A percentile compares a stretch with the other conserved stretches of the same genome.
Evolutionary conservation across 2,113 vertebrate species (phyloP).

Genomic region (Gambusia holbrooki): DNA sequence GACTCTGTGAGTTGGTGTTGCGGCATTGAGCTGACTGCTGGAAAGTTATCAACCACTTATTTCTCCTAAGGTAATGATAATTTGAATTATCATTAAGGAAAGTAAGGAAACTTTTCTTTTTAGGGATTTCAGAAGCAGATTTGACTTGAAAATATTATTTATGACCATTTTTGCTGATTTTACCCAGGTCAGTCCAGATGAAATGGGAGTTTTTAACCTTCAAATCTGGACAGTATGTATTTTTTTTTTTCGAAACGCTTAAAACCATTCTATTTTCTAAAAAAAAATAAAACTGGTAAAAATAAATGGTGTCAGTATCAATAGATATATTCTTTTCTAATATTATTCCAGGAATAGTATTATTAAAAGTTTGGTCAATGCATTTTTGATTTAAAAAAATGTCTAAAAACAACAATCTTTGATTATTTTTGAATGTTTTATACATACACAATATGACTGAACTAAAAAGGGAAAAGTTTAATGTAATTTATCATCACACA

Average conservation of each 20-base stretch:
- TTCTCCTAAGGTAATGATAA: constrained; percentile 5
- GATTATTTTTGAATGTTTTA: background rate
- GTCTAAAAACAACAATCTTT: background rate
- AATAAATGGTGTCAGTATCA: background rate
- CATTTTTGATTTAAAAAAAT: background rate
- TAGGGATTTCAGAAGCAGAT: background rate
- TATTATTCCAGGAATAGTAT: too few relatives aligned
- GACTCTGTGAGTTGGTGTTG: constrained; percentile 17
- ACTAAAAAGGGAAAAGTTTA: background rate
- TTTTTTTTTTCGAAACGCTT: background rate
- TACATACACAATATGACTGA: background rate
- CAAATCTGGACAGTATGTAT: background rate
- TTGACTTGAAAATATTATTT: background rate
- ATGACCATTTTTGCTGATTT: background rate
- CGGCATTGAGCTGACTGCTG: constrained; percentile 24
- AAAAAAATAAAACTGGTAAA: background rate
- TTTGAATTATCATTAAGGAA: too few relatives aligned
- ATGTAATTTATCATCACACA: background rate
- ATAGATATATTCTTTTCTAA: background rate
- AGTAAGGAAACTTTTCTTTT: background rate
- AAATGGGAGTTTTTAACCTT: background rate
- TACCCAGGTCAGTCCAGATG: background rate
- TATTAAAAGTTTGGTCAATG: too few relatives aligned
- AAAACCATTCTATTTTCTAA: background rate
- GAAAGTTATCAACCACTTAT: constrained; percentile 20